Conservation (phyloP, 2,113 vertebrate species). For the Sinocyclocheilus rhinocerous region DNA sequence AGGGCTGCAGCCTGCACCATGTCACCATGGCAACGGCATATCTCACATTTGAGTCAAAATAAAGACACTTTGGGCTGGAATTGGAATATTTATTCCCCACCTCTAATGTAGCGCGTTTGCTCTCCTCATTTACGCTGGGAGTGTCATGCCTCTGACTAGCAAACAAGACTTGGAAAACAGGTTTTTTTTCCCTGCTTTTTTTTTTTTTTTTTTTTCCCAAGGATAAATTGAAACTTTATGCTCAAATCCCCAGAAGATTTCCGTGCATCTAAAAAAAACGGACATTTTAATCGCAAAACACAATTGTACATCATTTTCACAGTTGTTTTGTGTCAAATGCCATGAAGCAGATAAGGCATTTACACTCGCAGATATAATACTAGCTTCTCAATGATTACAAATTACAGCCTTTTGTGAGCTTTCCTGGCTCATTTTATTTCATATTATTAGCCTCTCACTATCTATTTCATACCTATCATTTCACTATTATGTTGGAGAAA, state of each 20-base stretch:
- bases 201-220: neutral
- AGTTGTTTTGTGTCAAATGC: constrained; percentile 16
- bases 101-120: constrained; percentile 68
- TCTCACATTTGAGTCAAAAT: constrained; percentile 93
- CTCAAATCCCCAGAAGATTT: constrained; percentile 21
- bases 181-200: neutral
- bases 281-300: constrained; percentile 13
- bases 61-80: constrained; percentile 84
- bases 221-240: constrained; percentile 24
- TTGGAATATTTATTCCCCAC: constrained; percentile 77
- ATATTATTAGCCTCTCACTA: neutral
- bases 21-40: constrained; percentile 96
- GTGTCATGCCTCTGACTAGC: constrained; percentile 64
- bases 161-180: constrained; percentile 52
- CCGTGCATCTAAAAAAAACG: neutral
- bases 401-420: neutral
- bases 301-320: neutral
- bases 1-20: constrained; percentile 87
- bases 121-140: constrained; percentile 52
- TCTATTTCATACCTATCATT: constrained; percentile 19
- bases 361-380: neutral
- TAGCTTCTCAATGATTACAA: constrained; percentile 6
- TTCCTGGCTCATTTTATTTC: neutral
- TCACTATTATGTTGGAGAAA: neutral
- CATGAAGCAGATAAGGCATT: neutral